Conservation (phyloP, 1,140 invertebrate species). For the Chlorops oryzae region DNA sequence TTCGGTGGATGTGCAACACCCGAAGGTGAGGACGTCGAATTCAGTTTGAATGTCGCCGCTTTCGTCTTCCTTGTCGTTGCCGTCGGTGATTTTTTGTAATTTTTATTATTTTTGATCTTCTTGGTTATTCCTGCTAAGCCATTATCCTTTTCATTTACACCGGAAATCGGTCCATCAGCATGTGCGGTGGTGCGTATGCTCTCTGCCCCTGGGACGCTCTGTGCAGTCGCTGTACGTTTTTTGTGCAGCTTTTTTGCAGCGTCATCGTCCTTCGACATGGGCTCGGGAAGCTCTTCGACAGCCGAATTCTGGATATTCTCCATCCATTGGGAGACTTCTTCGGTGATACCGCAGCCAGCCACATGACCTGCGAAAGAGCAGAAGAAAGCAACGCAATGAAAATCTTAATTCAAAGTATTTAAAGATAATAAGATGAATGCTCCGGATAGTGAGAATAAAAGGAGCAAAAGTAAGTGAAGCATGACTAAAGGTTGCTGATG, state of each 20-base stretch:
- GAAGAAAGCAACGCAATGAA: too few relatives aligned
- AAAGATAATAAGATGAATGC: too few relatives aligned
- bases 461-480: too few relatives aligned
- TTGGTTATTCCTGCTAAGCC: too few relatives aligned
- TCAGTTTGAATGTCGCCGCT: slow-evolving; percentile 14
- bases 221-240: slow-evolving; percentile 24
- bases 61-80: slow-evolving; percentile 16
- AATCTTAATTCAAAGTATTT: too few relatives aligned
- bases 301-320: slow-evolving; percentile 82
- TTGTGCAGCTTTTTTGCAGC: slow-evolving; percentile 29
- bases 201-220: not conserved
- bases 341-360: slow-evolving; percentile 79
- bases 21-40: slow-evolving; percentile 21
- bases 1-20: too few relatives aligned
- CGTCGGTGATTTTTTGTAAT: too few relatives aligned
- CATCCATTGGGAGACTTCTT: slow-evolving; percentile 87
- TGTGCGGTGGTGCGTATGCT: not conserved
- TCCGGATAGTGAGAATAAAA: too few relatives aligned
- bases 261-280: slow-evolving; percentile 41
- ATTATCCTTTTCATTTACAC: too few relatives aligned
- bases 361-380: slow-evolving; percentile 57
- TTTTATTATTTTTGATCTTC: too few relatives aligned
- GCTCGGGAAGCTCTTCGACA: slow-evolving; percentile 48
- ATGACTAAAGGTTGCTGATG: too few relatives aligned
- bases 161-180: too few relatives aligned